Evolutionary conservation across 2,888 invertebrate species (phyloP).

Genomic region (Sarcophaga variegata): DNA sequence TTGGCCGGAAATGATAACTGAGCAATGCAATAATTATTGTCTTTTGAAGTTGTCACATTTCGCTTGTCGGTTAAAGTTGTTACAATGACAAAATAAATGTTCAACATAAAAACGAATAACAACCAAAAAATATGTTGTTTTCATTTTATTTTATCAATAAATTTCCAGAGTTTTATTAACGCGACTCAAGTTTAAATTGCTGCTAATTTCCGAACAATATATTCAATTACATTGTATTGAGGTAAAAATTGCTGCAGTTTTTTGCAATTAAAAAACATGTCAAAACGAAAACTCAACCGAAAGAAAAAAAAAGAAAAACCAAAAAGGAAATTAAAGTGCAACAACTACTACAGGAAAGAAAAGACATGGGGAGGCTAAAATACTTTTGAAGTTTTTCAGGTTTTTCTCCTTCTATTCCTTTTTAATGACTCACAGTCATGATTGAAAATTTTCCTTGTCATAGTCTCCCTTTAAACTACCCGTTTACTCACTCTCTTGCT

Average conservation of each 20-base stretch:
- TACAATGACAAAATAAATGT: conserved; percentile 12
- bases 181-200: conserved; percentile 56
- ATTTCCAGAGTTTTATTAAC: conserved; percentile 21
- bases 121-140: conserved; percentile 17
- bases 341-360: neutral
- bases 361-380: conserved; percentile 31
- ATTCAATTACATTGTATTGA: conserved; percentile 62
- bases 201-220: conserved; percentile 63
- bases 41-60: neutral
- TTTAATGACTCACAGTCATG: conserved; percentile 60
- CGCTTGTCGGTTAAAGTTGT: neutral
- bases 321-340: conserved; percentile 43
- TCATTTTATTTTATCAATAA: conserved; percentile 23
- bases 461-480: conserved; percentile 14
- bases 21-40: conserved; percentile 38
- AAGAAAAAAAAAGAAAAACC: conserved; percentile 11
- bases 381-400: conserved; percentile 50
- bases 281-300: conserved; percentile 29
- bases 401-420: neutral
- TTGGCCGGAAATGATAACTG: conserved; percentile 40
- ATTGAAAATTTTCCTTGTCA: conserved; percentile 25
- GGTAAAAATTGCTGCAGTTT: conserved; percentile 64
- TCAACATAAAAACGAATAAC: neutral
- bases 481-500: neutral
- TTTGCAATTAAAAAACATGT: conserved; percentile 67